These are phyloP conservation scores for Mycalesis mineus DNA, from an alignment of 2,888 invertebrate species.

Conservation along the genomic window DNA sequence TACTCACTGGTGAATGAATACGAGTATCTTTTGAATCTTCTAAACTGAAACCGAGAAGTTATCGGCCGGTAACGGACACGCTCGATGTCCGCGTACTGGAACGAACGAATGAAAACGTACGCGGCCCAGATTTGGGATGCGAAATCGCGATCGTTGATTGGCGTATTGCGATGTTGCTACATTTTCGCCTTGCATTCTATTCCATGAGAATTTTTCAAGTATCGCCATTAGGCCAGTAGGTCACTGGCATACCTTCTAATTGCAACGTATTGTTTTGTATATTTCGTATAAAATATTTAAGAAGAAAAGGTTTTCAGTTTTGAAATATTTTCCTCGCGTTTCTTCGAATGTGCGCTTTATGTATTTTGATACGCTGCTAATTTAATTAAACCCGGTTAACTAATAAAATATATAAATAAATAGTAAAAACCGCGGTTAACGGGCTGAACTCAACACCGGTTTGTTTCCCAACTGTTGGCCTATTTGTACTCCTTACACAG, in stretches of 20 bases:
- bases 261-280: slow-evolving; percentile 20
- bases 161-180: slow-evolving; percentile 68
- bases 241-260: slow-evolving; percentile 49
- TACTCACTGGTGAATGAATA: too few species aligned
- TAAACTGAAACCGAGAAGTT: slow-evolving; percentile 46
- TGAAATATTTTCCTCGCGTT: background rate
- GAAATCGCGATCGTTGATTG: slow-evolving; percentile 70
- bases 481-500: too few species aligned
- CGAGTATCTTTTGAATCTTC: slow-evolving; percentile 54
- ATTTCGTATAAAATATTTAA: background rate
- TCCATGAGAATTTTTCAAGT: slow-evolving; percentile 69
- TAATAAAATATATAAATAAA: too few species aligned
- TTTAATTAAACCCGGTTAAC: too few species aligned
- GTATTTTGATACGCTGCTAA: too few species aligned
- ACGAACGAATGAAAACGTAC: slow-evolving; percentile 45
- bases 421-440: background rate
- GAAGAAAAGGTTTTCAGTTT: background rate
- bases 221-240: slow-evolving; percentile 65
- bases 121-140: slow-evolving; percentile 70
- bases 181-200: slow-evolving; percentile 69
- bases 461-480: too few species aligned
- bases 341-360: too few species aligned
- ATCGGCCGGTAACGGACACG: slow-evolving; percentile 50
- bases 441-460: too few species aligned
- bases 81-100: slow-evolving; percentile 50